Percentiles rank a stretch among this genome's conserved stretches.
These are phyloP conservation scores for Anolis apletophallus DNA, from an alignment of 2,797 vertebrate genomes.

Conservation along the genomic window DNA sequence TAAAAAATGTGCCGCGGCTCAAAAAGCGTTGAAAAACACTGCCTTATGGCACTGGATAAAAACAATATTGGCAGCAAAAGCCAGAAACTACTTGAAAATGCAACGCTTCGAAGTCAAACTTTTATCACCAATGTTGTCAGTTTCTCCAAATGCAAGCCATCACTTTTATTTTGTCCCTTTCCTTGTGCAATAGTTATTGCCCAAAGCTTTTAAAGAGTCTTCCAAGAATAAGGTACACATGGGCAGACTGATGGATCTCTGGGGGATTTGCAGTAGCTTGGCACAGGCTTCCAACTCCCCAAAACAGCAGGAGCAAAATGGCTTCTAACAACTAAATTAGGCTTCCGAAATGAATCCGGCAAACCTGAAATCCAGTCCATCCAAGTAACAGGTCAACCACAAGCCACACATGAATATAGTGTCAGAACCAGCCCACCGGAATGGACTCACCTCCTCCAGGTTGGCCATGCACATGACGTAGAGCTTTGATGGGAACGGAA, in stretches of 20 bases:
- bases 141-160: no score
- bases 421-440: not conserved
- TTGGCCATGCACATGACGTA: constrained; percentile 97
- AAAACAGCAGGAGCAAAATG: not conserved
- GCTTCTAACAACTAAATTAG: not conserved
- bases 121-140: no score
- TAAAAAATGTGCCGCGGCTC: no score
- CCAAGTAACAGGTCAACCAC: no score
- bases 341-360: not conserved
- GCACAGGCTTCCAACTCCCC: no score
- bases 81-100: no score
- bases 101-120: no score
- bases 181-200: no score
- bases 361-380: not conserved
- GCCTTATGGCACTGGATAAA: no score
- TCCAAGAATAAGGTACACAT: not conserved
- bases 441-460: constrained; percentile 89
- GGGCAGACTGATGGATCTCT: not conserved
- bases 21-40: no score
- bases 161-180: not conserved
- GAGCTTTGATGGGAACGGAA: constrained; percentile 93
- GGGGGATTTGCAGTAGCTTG: no score
- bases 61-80: no score
- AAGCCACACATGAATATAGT: not conserved
- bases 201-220: not conserved